phyloP scores from a whole-genome alignment of 2,797 vertebrate genomes.

The Crenichthys baileyi region DNA sequence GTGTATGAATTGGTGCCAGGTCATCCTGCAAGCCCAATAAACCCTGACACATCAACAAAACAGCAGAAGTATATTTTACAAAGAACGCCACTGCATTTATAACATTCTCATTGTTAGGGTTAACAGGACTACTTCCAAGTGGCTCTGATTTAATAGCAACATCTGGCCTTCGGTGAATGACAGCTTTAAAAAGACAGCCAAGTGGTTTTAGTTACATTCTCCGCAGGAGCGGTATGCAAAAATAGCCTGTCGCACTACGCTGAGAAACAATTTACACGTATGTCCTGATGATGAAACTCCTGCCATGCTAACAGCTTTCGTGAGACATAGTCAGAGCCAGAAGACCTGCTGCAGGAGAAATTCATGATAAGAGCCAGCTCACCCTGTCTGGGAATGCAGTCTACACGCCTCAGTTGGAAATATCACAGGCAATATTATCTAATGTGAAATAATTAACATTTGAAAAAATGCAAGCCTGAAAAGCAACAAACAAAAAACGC shows the following conservation, averaged over 20 bases:
- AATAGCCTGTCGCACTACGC: conserved; percentile 32
- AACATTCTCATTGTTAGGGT: neutral
- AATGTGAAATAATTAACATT: neutral
- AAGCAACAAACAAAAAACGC: neutral
- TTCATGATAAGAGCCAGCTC: conserved; percentile 51
- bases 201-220: conserved; percentile 2
- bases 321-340: conserved; percentile 13
- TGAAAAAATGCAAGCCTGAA: neutral
- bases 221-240: conserved; percentile 23
- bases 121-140: neutral
- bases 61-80: conserved; percentile 5
- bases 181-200: neutral
- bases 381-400: conserved; percentile 68
- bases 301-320: conserved; percentile 20
- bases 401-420: conserved; percentile 43
- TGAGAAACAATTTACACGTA: conserved; percentile 58
- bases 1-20: conserved; percentile 8
- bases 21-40: conserved; percentile 34
- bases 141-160: neutral
- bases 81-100: neutral
- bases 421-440: conserved; percentile 29
- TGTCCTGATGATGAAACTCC: conserved; percentile 42
- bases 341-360: conserved; percentile 23
- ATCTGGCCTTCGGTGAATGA: neutral
- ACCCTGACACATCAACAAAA: conserved; percentile 35